Conservation (phyloP, 2,888 invertebrate genomes). For the Microdon myrmicae region DNA sequence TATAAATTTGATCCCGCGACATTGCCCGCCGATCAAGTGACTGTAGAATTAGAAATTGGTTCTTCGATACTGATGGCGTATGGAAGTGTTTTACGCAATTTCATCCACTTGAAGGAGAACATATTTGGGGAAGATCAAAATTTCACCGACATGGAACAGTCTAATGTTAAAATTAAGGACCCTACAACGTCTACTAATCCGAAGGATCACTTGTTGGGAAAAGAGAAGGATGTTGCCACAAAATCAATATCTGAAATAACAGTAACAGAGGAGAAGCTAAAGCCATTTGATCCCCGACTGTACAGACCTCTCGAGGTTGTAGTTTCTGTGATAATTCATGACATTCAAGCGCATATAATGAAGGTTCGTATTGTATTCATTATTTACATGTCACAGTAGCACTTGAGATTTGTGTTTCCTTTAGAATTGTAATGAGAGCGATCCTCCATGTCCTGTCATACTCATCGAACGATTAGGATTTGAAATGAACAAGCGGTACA, state of each 20-base stretch:
- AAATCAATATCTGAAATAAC: conserved; percentile 66
- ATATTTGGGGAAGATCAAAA: conserved; percentile 96
- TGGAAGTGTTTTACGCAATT: conserved; percentile 89
- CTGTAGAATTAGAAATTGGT: conserved; percentile 92
- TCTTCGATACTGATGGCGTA: conserved; percentile 92
- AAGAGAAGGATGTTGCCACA: conserved; percentile 62
- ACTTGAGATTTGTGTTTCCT: conserved; percentile 61
- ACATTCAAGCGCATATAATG: conserved; percentile 90
- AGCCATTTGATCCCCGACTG: conserved; percentile 84
- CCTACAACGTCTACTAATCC: conserved; percentile 65
- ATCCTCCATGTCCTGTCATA: conserved; percentile 91
- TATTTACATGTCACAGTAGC: conserved; percentile 9
- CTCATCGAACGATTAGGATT: conserved; percentile 92
- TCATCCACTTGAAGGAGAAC: conserved; percentile 93
- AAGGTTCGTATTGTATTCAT: conserved; percentile 56
- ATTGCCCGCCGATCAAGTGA: conserved; percentile 88
- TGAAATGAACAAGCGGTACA: conserved; percentile 95
- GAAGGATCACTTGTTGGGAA: conserved; percentile 60
- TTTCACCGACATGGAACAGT: conserved; percentile 90
- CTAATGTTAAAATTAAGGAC: conserved; percentile 67
- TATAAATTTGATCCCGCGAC: conserved; percentile 88
- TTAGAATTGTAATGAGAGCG: conserved; percentile 85
- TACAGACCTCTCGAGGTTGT: conserved; percentile 92
- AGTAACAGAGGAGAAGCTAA: conserved; percentile 71
- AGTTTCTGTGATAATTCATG: conserved; percentile 92